Conservation (phyloP, 2,113 vertebrate species). For the Anthoscopus minutus region DNA sequence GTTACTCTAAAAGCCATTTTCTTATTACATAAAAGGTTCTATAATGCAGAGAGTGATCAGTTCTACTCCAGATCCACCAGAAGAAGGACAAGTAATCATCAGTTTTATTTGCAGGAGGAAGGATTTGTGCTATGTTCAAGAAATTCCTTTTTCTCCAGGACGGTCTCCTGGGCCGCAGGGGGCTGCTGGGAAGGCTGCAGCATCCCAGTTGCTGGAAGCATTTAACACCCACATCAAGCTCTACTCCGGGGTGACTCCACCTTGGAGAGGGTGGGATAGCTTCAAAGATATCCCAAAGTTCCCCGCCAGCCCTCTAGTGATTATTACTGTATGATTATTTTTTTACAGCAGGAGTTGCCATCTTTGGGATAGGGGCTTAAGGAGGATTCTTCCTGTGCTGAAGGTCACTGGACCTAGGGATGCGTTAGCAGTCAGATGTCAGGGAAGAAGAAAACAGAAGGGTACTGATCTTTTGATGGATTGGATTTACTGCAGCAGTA, state of each 20-base stretch:
- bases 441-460: not conserved
- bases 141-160: not conserved
- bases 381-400: not conserved
- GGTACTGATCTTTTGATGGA: not conserved
- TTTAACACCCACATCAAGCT: not conserved
- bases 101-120: not conserved
- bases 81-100: not conserved
- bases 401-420: not conserved
- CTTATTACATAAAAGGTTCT: constrained; percentile 42
- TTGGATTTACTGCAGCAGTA: not conserved
- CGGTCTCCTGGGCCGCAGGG: constrained; percentile 25
- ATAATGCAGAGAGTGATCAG: not conserved
- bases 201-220: not conserved
- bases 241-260: not conserved
- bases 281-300: not conserved
- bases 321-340: not conserved
- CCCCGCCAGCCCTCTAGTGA: not conserved
- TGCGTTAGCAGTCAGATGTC: not conserved
- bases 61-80: not conserved
- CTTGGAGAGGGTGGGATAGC: not conserved
- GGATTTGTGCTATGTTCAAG: not conserved
- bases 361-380: not conserved
- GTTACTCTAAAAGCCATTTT: constrained; percentile 35
- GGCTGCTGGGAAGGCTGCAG: constrained; percentile 22
- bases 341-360: not conserved